A percentile compares a stretch with the other conserved stretches of the same genome.
phyloP scores from a whole-genome alignment of 2,888 invertebrate species.

The Drosophila infuscata region DNA sequence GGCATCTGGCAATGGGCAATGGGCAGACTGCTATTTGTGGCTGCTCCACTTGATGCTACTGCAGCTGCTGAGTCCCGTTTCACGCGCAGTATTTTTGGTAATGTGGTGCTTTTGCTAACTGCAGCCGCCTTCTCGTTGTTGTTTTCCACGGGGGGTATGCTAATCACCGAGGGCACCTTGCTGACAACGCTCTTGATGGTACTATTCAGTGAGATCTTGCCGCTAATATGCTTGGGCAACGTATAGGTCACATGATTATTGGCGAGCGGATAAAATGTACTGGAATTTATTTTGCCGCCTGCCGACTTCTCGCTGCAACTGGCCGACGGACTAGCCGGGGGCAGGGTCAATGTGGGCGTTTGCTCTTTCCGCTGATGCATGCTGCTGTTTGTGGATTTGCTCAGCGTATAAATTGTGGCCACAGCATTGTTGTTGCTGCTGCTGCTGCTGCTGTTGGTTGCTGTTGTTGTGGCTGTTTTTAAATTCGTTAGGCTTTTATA shows the following conservation, averaged over 20 bases:
- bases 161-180: conserved; percentile 85
- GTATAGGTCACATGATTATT: conserved; percentile 84
- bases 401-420: conserved; percentile 80
- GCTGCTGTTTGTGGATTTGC: conserved; percentile 65
- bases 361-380: conserved; percentile 62
- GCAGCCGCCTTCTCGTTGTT: conserved; percentile 46
- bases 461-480: conserved; percentile 67
- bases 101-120: conserved; percentile 76
- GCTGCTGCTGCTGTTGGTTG: conserved; percentile 35
- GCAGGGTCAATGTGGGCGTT: conserved; percentile 82
- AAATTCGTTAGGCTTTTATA: conserved; percentile 85
- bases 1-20: conserved; percentile 81
- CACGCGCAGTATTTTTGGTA: conserved; percentile 82
- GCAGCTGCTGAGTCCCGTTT: conserved; percentile 61
- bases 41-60: conserved; percentile 1
- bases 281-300: conserved; percentile 83
- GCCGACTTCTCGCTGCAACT: conserved; percentile 53
- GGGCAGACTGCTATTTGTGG: conserved; percentile 28
- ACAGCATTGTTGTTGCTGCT: conserved; percentile 65
- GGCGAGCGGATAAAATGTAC: conserved; percentile 84
- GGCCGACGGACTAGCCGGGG: conserved; percentile 70
- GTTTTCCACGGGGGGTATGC: conserved; percentile 80
- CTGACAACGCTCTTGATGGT: conserved; percentile 85
- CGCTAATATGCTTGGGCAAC: conserved; percentile 83
- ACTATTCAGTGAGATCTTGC: conserved; percentile 84